These are phyloP conservation scores for Eristalinus sepulchralis DNA, from an alignment of 2,888 invertebrate species.

Conservation along the genomic window DNA sequence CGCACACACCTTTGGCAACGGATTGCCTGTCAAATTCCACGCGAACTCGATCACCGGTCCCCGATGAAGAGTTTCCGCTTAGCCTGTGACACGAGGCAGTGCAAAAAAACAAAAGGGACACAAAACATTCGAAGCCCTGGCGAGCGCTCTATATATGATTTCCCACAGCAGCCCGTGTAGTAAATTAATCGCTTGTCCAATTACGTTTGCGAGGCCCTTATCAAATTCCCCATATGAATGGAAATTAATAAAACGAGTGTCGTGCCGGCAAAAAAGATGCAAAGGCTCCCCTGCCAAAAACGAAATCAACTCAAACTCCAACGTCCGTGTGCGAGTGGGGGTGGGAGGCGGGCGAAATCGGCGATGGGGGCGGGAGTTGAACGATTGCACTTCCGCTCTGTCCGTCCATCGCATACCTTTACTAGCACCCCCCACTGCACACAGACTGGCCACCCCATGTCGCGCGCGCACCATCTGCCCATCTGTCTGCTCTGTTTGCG, in stretches of 20 bases:
- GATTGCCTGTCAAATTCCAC: not conserved
- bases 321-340: not conserved
- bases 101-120: not conserved
- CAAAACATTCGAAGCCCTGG: not conserved
- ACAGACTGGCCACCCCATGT: not conserved
- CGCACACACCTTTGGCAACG: not conserved
- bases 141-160: not conserved
- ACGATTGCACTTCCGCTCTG: not conserved
- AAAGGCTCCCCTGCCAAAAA: not conserved
- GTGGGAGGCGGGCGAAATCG: no score
- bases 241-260: constrained; percentile 3
- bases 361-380: not conserved
- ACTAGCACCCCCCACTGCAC: not conserved
- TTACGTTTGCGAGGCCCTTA: not conserved
- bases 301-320: not conserved
- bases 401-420: not conserved
- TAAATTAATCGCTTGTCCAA: constrained; percentile 7
- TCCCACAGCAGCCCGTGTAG: not conserved
- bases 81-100: not conserved
- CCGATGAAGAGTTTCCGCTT: not conserved
- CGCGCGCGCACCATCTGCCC: not conserved
- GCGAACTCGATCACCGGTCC: not conserved
- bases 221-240: not conserved
- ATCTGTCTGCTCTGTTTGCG: not conserved
- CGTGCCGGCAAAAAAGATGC: not conserved